Evolutionary conservation across 2,797 vertebrate genomes (phyloP), one percentile per base, ranked within the genome.

Genomic region (Martes flavigula): DNA sequence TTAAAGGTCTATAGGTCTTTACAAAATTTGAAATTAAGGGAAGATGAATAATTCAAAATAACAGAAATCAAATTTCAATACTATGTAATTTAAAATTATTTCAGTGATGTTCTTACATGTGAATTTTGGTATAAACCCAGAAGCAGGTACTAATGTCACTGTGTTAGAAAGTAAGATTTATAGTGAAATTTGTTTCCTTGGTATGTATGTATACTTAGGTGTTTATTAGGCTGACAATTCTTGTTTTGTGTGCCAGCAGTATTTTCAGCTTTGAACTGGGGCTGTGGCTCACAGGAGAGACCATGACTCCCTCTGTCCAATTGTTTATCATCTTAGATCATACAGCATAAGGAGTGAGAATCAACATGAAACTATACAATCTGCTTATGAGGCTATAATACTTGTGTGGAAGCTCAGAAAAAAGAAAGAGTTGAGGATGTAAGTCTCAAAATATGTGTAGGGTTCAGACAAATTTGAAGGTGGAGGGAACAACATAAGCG

Each of bases 11-110:
- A 54, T 54, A 17, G 51, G 51, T 38, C 43, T 72, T 91, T 46
- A 90, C 12, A 68, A 73, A 93, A 82, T 82, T 48, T 95, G 27
- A 94, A 92, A 66, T 79, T 84, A 88, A 35, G 48, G 54, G 14
- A 87, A 66, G 84, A 23, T 35, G 51, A 40, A 32, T 62, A 78
- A 91, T 48, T 85, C 20, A 88, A 60, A 73, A 58, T 77, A 87
- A 48, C 14, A 88, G 62, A 56, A 87, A 79, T n/a, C 3, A 60
- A 46, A 18, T 62, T 88, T 40, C 17, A 86, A 3, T 56, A 93
- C 56, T 35, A 77, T 81, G 43, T 96, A 58, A 91, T 64, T 68
- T 38, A 87, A 64, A 89, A 72, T 90, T 78, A 84, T 87, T 12
- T 62, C 58, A 13, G 32, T 81, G 56, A 73, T 85, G 4, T 86